phyloP scores from a whole-genome alignment of 2,797 vertebrate species.

The Lates japonicus region DNA sequence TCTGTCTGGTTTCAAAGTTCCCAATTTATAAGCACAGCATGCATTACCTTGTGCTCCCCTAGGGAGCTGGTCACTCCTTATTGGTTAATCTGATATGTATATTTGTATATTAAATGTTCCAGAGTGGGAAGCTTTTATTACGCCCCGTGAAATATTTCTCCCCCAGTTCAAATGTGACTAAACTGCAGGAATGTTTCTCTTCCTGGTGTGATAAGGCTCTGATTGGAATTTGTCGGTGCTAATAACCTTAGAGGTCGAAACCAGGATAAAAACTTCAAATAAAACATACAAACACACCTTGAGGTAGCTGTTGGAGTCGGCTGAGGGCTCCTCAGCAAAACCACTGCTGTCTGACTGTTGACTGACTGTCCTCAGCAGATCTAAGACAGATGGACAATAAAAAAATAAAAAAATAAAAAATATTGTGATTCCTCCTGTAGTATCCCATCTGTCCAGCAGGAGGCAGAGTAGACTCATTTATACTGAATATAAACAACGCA shows the following conservation, averaged over 20 bases:
- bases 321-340: slow-evolving; percentile 94
- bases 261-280: background rate
- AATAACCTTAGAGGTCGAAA: slow-evolving; percentile 1
- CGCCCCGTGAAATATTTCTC: background rate
- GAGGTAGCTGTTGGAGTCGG: slow-evolving; percentile 88
- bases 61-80: background rate
- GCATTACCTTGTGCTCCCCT: background rate
- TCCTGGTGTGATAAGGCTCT: slow-evolving; percentile 4
- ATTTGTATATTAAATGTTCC: too few relatives aligned
- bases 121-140: background rate
- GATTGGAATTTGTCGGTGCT: slow-evolving; percentile 12
- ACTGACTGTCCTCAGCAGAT: slow-evolving; percentile 91
- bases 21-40: background rate
- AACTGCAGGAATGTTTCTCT: slow-evolving; percentile 2
- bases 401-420: too few relatives aligned
- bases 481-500: background rate
- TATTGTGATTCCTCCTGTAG: slow-evolving; percentile 1
- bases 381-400: slow-evolving; percentile 73
- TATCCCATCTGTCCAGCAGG: slow-evolving; percentile 21
- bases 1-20: too few relatives aligned
- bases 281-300: slow-evolving; percentile 78
- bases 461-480: slow-evolving; percentile 31
- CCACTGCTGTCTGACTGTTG: slow-evolving; percentile 99
- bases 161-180: slow-evolving; percentile 8
- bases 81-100: too few relatives aligned